Percentiles rank a stretch among this genome's conserved stretches.
Conservation (phyloP, 2,113 vertebrate species). For the Tragelaphus scriptus region DNA sequence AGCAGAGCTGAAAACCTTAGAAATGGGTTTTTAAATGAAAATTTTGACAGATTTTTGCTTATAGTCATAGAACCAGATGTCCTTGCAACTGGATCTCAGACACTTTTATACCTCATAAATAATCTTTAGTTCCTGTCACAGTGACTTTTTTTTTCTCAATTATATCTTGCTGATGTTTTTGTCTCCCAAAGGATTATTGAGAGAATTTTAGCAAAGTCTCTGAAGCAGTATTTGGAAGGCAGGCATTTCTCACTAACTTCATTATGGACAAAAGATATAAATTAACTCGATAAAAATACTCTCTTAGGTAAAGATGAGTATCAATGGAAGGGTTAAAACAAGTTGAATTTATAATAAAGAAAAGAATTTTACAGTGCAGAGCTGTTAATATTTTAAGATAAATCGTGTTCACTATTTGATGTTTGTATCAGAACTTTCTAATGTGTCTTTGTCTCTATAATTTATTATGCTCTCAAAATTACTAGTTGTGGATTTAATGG, state of each 20-base stretch:
- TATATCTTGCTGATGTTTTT: slow-evolving; percentile 3
- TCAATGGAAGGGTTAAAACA: not conserved
- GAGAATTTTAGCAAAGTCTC: not conserved
- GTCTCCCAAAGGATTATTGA: not conserved
- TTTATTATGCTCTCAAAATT: not conserved
- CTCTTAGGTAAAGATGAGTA: not conserved
- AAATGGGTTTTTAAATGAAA: slow-evolving; percentile 23
- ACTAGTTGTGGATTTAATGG: not conserved
- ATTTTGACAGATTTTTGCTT: not conserved
- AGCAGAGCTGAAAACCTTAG: not conserved
- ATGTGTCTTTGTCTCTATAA: not conserved
- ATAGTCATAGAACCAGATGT: not conserved
- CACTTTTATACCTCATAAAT: slow-evolving; percentile 50
- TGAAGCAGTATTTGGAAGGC: not conserved
- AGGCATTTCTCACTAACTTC: slow-evolving; percentile 50
- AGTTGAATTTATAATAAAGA: not conserved
- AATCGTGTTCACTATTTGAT: not conserved
- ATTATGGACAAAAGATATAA: slow-evolving; percentile 17
- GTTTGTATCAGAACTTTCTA: not conserved
- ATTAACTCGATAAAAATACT: slow-evolving; percentile 51
- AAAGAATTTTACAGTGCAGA: not conserved
- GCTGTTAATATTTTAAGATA: not conserved
- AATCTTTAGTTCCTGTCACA: slow-evolving; percentile 12
- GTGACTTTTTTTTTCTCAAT: not conserved
- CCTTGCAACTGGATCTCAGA: not conserved